Base-by-base conservation (phyloP, 1,140 invertebrate species). In the Acyrthosiphon pisum region DNA sequence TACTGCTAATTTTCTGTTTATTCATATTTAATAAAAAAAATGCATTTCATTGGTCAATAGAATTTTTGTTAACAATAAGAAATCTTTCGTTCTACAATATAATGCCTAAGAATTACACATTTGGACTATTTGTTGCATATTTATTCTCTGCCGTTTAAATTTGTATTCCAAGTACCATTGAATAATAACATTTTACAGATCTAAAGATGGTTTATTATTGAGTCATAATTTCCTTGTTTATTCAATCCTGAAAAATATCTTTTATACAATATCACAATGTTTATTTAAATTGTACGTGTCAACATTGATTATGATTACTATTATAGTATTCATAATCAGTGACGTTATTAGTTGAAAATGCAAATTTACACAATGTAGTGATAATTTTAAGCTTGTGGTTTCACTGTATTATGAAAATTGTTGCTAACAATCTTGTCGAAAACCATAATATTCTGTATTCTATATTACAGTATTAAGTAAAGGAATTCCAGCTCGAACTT, bases 91-190 rank as follows among this genome's bases (percentile, higher is more conserved):
- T 90, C 56, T 90, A 90, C 37, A 90, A 90, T 68, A 68, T 68
- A 60, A 44, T 30, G 60, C 60, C n/a, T 89, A 41, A 37, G 44
- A 30, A 90, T 90, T 90, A 90, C 53, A 68, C 14, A n/a, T n/a
- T 50, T 90, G n/a, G 53, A 56, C 37, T 90, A 48, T 89, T 89
- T 89, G 89, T 90, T 90, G 44, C 89, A 44, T 44, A 68, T 90
- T 68, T 90, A 90, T 90, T 90, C 89, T 90, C 44, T 44, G 4
- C 37, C 1, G 35, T 48, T 48, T 83, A 83, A 91, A 91, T 81
- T 83, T 81, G 44, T 91, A 83, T 37, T 35, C 22, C 26, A 48
- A 83, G 22, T 91, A 50, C 20, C 41, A 83, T 50, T 91, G 44
- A 91, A 91, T 91, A 44, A 91, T 76, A 81, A 37, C 2, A 50